phyloP scores from a whole-genome alignment of 1,140 invertebrate species.

The Drosophila tropicalis region DNA sequence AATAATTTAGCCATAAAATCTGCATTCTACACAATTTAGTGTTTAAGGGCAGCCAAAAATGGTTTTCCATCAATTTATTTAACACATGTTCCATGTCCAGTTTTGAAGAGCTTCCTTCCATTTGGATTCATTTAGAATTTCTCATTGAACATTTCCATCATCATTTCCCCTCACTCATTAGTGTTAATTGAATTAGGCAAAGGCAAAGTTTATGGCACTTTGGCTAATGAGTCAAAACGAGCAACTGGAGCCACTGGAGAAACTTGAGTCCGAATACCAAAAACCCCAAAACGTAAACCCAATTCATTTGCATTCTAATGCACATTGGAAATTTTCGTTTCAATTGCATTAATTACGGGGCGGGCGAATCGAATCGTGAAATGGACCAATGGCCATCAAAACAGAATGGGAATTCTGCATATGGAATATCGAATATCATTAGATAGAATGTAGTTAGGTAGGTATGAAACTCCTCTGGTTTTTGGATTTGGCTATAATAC shows the following conservation, averaged over 20 bases:
- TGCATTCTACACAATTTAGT: not conserved
- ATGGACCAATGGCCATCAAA: not conserved
- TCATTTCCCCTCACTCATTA: constrained; percentile 49
- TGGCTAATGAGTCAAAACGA: constrained; percentile 63
- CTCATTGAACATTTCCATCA: constrained; percentile 13
- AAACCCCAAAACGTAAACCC: constrained; percentile 28
- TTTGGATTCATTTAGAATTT: not conserved
- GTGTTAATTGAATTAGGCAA: constrained; percentile 72
- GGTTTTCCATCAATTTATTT: not conserved
- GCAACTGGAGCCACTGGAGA: constrained; percentile 13
- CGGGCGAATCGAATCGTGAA: not conserved
- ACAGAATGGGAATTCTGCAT: constrained; percentile 5
- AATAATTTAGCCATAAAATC: not conserved
- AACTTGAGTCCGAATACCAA: constrained; percentile 23
- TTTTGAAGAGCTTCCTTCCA: not conserved
- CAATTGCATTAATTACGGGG: constrained; percentile 74
- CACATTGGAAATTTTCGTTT: constrained; percentile 52
- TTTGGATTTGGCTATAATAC: constrained; percentile 60
- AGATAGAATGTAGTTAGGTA: not conserved
- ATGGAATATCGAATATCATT: not conserved
- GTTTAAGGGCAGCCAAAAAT: not conserved
- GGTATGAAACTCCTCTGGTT: not conserved
- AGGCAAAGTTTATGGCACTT: constrained; percentile 64
- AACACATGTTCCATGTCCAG: constrained; percentile 18
- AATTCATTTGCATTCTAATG: constrained; percentile 57